A percentile compares a stretch with the other conserved stretches of the same genome.
Evolutionary conservation across 2,113 vertebrate species (phyloP).

Genomic region (Oryzias celebensis): DNA sequence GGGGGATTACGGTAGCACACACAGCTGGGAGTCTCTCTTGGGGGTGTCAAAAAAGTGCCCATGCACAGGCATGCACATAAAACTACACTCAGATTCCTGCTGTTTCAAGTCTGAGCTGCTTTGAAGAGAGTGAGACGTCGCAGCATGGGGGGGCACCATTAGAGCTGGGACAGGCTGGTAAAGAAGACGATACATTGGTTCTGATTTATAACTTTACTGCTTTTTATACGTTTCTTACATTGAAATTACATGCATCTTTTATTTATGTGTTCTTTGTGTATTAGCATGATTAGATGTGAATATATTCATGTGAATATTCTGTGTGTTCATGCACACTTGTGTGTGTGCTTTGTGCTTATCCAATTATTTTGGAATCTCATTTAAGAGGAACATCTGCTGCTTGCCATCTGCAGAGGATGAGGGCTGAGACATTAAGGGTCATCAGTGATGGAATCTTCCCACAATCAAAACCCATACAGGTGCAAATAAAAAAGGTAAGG

Average conservation of each 20-base stretch:
- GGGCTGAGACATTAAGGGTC: slow-evolving; percentile 55
- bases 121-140: slow-evolving; percentile 62
- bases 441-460: slow-evolving; percentile 50
- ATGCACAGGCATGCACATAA: slow-evolving; percentile 8
- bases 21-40: slow-evolving; percentile 57
- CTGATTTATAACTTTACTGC: slow-evolving; percentile 64
- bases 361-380: slow-evolving; percentile 73
- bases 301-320: slow-evolving; percentile 27
- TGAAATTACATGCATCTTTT: slow-evolving; percentile 28
- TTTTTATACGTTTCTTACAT: slow-evolving; percentile 11
- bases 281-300: slow-evolving; percentile 31
- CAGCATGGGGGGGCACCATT: slow-evolving; percentile 70
- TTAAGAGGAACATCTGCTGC: slow-evolving; percentile 70
- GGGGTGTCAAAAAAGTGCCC: slow-evolving; percentile 48
- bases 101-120: slow-evolving; percentile 31
- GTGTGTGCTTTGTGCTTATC: slow-evolving; percentile 48
- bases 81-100: slow-evolving; percentile 12
- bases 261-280: slow-evolving; percentile 32
- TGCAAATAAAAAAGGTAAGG: slow-evolving; percentile 2
- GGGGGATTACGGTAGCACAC: slow-evolving; percentile 44
- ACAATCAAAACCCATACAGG: slow-evolving; percentile 23
- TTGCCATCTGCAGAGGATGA: slow-evolving; percentile 71
- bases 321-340: slow-evolving; percentile 21
- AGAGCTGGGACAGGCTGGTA: slow-evolving; percentile 58
- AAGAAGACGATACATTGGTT: slow-evolving; percentile 63